Conservation (phyloP, 2,888 invertebrate genomes). For the Scotopteryx bipunctaria region DNA sequence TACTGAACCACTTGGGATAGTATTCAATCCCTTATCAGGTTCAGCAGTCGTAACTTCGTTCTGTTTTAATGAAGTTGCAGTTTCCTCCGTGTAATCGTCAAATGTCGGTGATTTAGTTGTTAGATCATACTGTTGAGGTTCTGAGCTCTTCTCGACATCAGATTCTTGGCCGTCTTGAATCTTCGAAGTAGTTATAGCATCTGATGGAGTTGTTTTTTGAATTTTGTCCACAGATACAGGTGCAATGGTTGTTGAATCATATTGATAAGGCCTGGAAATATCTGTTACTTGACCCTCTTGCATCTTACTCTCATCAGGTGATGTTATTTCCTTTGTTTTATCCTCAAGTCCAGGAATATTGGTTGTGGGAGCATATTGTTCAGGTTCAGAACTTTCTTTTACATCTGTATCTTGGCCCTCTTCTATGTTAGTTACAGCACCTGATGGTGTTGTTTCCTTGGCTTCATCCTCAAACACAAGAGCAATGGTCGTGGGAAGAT, state of each 20-base stretch:
- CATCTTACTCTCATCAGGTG: too few species aligned
- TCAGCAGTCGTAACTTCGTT: constrained; percentile 41
- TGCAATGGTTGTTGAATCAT: constrained; percentile 10
- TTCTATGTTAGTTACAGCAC: constrained; percentile 4
- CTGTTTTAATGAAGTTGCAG: constrained; percentile 25
- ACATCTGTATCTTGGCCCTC: not conserved
- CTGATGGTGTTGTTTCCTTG: constrained; percentile 41
- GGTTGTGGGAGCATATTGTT: constrained; percentile 13
- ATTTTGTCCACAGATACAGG: constrained; percentile 17
- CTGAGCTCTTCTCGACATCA: constrained; percentile 9
- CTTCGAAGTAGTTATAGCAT: constrained; percentile 1
- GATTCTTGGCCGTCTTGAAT: constrained; percentile 6
- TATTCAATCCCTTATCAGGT: constrained; percentile 61
- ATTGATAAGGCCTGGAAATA: constrained; percentile 9
- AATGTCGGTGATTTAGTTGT: constrained; percentile 13
- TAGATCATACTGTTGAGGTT: constrained; percentile 3
- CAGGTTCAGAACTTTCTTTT: constrained; percentile 8
- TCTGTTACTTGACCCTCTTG: not conserved
- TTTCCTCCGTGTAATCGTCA: constrained; percentile 21
- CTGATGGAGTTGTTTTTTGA: constrained; percentile 8
- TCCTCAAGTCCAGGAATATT: not conserved
- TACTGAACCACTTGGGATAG: constrained; percentile 51
- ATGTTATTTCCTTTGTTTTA: not conserved
- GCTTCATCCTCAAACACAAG: constrained; percentile 28
- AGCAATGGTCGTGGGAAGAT: constrained; percentile 8